Base-by-base conservation (phyloP, 2,797 vertebrate species). In the Xenentodon cancila region DNA sequence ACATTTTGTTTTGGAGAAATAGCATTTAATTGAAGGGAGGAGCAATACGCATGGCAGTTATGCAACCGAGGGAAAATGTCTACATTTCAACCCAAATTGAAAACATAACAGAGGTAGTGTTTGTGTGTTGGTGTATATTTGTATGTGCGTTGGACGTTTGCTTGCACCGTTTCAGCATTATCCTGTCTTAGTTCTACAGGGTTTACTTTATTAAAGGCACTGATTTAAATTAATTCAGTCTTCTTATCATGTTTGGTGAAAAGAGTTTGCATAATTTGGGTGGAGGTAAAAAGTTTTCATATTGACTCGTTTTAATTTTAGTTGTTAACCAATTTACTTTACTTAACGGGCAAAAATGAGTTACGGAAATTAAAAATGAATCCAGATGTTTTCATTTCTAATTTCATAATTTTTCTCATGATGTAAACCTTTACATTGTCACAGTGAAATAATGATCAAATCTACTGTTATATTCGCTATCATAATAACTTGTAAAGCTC, bases 1-100 rank as follows among this genome's bases (percentile, higher is more conserved):
- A 93, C 91, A 88, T 91, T 92, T 92, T 89, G 90, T 92, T 92
- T 92, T 86, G 89, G 85, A 92, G 86, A 85, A 88, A 92, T 90
- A 91, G 87, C 73, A 81, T 92, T 89, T 93, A 90, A 92, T 92
- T 91, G 88, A 89, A 89, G 84, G 83, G 88, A 88, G 83, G 81
- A 85, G 84, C 79, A 79, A 89, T 82, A 86, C 60, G 82, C 76
- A 88, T 89, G 84, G 86, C 82, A 88, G 89, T 87, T 90, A 88
- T 85, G 89, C 85, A 92, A 91, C 87, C 88, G 64, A 86, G 83
- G 84, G 85, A 88, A 89, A 91, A 92, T 87, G 81, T 91, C 91
- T 86, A 73, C 86, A 85, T 88, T 88, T 90, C 81, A 88, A 88
- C 83, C 82, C 81, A 91, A 90, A 90, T 90, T 88, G 87, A 89